Evolutionary conservation across 2,113 vertebrate species (phyloP).

Genomic region (Larimichthys crocea): DNA sequence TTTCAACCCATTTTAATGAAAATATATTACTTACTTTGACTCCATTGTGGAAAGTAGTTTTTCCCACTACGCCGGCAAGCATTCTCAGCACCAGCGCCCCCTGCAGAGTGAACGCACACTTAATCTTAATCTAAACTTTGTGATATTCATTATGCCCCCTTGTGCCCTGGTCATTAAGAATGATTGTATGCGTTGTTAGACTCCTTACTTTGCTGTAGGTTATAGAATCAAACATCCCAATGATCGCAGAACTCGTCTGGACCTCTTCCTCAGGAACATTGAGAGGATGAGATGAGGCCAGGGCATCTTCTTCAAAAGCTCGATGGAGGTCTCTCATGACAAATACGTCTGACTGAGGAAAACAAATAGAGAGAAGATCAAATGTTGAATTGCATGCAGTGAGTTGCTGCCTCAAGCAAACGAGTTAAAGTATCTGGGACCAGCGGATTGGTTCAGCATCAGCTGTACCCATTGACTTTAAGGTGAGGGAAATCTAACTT

Average conservation of each 20-base stretch:
- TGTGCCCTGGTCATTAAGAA: not conserved
- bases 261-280: constrained; percentile 38
- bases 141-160: not conserved
- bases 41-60: constrained; percentile 62
- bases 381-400: not conserved
- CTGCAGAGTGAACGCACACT: constrained; percentile 48
- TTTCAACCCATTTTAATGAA: not conserved
- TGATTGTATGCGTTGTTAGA: too few species aligned
- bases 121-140: not conserved
- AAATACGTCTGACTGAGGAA: constrained; percentile 66
- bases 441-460: too few species aligned
- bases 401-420: too few species aligned
- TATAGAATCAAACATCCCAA: constrained; percentile 73
- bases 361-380: not conserved
- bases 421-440: too few species aligned
- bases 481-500: too few species aligned
- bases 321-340: constrained; percentile 57
- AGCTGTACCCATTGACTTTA: too few species aligned
- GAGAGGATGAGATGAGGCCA: constrained; percentile 79
- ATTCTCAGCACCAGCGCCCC: constrained; percentile 82
- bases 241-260: constrained; percentile 53
- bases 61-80: constrained; percentile 66
- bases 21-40: constrained; percentile 69
- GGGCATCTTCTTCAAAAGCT: constrained; percentile 73
- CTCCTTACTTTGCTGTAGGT: constrained; percentile 79